phyloP scores from a whole-genome alignment of 1,140 invertebrate species.

The Phortica variegata region DNA sequence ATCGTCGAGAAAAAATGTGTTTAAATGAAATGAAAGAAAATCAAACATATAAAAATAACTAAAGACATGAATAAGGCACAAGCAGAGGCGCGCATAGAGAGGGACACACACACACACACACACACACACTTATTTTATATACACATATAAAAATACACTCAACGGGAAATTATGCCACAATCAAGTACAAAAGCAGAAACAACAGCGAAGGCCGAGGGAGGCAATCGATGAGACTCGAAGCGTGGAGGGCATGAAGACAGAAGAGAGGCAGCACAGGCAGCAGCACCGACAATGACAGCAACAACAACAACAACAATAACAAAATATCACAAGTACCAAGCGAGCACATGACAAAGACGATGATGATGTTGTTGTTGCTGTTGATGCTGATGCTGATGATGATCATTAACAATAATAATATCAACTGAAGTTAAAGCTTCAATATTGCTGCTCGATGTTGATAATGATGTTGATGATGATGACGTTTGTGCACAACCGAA shows the following conservation, averaged over 20 bases:
- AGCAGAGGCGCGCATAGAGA: slow-evolving; percentile 4
- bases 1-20: too few relatives aligned
- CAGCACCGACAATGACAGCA: background rate
- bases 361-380: too few relatives aligned
- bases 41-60: slow-evolving; percentile 10
- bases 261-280: too few relatives aligned
- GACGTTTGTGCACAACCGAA: too few relatives aligned
- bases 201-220: slow-evolving; percentile 2
- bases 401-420: too few relatives aligned
- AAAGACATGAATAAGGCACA: slow-evolving; percentile 22
- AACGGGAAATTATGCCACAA: slow-evolving; percentile 15
- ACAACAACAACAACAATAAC: too few relatives aligned
- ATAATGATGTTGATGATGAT: too few relatives aligned
- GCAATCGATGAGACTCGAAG: background rate
- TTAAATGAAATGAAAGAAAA: background rate
- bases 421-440: too few relatives aligned
- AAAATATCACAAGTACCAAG: too few relatives aligned
- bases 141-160: background rate
- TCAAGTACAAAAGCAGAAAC: slow-evolving; percentile 19
- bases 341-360: too few relatives aligned
- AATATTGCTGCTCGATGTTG: too few relatives aligned
- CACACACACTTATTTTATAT: slow-evolving; percentile 1
- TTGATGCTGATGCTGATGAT: too few relatives aligned
- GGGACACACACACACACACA: background rate
- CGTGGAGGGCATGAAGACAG: slow-evolving; percentile 2